Evolutionary conservation across 2,888 invertebrate species (phyloP).

Genomic region (Abrostola tripartita): DNA sequence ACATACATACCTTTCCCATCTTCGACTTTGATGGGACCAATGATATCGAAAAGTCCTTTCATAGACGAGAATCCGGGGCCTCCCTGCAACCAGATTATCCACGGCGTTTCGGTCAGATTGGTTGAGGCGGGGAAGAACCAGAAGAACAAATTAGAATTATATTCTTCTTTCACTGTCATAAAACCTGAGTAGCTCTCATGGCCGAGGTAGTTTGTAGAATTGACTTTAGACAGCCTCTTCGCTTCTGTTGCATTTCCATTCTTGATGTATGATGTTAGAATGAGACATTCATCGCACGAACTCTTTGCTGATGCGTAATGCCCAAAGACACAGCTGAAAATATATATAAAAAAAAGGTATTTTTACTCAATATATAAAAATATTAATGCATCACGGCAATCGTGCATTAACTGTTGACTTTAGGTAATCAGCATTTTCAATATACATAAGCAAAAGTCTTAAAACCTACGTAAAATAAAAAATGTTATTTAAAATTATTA

Average conservation of each 20-base stretch:
- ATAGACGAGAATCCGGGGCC: constrained; percentile 92
- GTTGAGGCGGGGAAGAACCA: constrained; percentile 91
- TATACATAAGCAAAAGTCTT: too few species aligned
- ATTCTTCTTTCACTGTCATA: constrained; percentile 90
- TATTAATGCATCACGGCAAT: neutral
- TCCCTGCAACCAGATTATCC: constrained; percentile 95
- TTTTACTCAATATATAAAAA: neutral
- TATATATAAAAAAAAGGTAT: neutral
- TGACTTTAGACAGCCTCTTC: constrained; percentile 56
- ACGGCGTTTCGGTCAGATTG: constrained; percentile 78
- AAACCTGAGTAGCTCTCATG: constrained; percentile 79
- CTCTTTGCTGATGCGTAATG: constrained; percentile 4
- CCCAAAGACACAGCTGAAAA: constrained; percentile 20
- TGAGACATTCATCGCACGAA: constrained; percentile 25
- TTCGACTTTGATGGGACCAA: constrained; percentile 67
- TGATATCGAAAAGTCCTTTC: constrained; percentile 65
- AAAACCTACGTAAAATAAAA: too few species aligned
- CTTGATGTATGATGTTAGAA: constrained; percentile 45
- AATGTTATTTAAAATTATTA: too few species aligned
- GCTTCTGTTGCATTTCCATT: constrained; percentile 51
- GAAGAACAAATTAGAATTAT: constrained; percentile 92
- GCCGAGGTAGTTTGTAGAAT: constrained; percentile 55
- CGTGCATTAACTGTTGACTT: too few species aligned
- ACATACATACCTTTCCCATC: constrained; percentile 39
- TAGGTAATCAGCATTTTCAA: too few species aligned